phyloP scores from a whole-genome alignment of 1,140 invertebrate genomes.

The Tenebrio molitor region DNA sequence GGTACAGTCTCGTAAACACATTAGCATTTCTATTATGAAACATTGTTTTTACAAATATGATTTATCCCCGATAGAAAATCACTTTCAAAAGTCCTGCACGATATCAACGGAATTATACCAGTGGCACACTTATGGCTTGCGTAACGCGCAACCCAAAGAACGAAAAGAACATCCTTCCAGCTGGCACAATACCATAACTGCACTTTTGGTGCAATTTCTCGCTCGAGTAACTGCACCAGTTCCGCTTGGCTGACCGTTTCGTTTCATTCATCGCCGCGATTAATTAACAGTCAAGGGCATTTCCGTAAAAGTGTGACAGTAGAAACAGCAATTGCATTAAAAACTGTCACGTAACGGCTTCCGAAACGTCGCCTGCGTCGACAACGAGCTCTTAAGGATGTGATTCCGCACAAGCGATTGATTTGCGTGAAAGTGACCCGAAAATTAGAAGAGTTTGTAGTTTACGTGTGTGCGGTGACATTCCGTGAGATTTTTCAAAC shows the following conservation, averaged over 20 bases:
- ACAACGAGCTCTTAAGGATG: neutral
- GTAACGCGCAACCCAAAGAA: too few relatives aligned
- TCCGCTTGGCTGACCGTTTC: neutral
- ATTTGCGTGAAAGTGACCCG: slow-evolving; percentile 17
- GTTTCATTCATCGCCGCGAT: neutral
- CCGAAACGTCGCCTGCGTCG: slow-evolving; percentile 5
- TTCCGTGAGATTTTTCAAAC: slow-evolving; percentile 16
- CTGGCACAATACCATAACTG: neutral
- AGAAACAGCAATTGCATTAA: too few relatives aligned
- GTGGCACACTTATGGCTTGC: too few relatives aligned
- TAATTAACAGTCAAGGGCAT: slow-evolving; percentile 27
- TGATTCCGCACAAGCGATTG: neutral
- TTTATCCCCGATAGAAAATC: slow-evolving; percentile 17
- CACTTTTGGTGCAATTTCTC: neutral
- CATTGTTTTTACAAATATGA: slow-evolving; percentile 21
- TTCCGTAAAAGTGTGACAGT: slow-evolving; percentile 21
- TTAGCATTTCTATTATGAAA: slow-evolving; percentile 18
- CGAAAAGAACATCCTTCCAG: neutral
- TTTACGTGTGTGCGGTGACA: neutral
- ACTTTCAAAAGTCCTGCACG: slow-evolving; percentile 3
- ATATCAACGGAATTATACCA: neutral
- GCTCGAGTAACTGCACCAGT: slow-evolving; percentile 13
- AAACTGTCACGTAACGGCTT: slow-evolving; percentile 18
- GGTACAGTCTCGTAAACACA: neutral
- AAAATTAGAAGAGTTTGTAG: slow-evolving; percentile 2